phyloP scores from a whole-genome alignment of 2,888 invertebrate genomes.

The Phaedon cochleariae region DNA sequence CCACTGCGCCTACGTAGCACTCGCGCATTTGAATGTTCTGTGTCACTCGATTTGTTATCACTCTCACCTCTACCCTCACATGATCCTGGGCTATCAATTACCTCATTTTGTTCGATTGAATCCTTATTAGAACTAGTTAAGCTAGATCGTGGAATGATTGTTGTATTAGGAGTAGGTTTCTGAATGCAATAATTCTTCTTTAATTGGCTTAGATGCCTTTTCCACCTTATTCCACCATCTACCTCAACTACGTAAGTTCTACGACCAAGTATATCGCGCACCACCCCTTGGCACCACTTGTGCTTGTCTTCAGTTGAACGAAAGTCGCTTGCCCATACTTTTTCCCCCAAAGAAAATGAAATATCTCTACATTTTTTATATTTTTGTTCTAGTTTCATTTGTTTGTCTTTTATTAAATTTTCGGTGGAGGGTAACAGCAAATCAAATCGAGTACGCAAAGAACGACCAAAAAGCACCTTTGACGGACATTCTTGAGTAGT shows the following conservation, averaged over 20 bases:
- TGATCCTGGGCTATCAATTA: not conserved
- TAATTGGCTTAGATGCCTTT: conserved; percentile 14
- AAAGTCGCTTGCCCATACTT: conserved; percentile 6
- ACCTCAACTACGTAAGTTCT: conserved; percentile 21
- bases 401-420: conserved; percentile 13
- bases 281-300: conserved; percentile 15
- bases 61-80: not conserved
- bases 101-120: not conserved
- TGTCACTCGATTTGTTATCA: not conserved
- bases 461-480: conserved; percentile 15
- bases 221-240: conserved; percentile 21
- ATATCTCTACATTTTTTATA: not conserved
- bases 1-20: no score
- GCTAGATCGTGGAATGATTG: not conserved
- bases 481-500: conserved; percentile 18
- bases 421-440: conserved; percentile 10
- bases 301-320: conserved; percentile 3
- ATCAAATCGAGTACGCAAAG: conserved; percentile 14
- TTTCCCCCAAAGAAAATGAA: conserved; percentile 8
- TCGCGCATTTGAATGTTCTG: not conserved
- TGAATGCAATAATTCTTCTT: conserved; percentile 16
- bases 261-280: conserved; percentile 19
- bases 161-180: no score
- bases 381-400: conserved; percentile 5
- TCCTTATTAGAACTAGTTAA: not conserved